Percentiles rank a stretch among this genome's conserved stretches.
These are phyloP conservation scores for Carduelis carduelis DNA, from an alignment of 2,797 vertebrate genomes.

Conservation along the genomic window DNA sequence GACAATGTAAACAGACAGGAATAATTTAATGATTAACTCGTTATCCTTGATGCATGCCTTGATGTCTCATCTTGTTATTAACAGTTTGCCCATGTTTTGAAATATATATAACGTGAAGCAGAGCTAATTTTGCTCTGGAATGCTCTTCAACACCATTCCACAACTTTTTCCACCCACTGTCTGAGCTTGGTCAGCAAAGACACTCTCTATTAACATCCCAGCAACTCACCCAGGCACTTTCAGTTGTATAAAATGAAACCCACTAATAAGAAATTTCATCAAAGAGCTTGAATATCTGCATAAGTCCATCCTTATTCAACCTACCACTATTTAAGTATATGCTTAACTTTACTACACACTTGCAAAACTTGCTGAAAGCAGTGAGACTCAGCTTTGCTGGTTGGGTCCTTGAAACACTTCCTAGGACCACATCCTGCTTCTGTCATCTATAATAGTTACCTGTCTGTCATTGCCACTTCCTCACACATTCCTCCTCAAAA, in stretches of 20 bases:
- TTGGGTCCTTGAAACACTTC: neutral
- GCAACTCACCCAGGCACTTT: neutral
- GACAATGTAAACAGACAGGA: conserved; percentile 64
- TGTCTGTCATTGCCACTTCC: neutral
- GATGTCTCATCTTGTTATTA: conserved; percentile 65
- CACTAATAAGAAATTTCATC: conserved; percentile 31
- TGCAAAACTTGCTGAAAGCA: neutral
- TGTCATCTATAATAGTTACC: neutral
- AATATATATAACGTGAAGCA: conserved; percentile 47
- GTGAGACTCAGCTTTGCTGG: neutral
- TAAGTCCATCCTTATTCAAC: neutral
- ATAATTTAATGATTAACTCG: conserved; percentile 66
- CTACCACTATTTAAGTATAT: neutral
- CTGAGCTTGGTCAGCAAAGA: conserved; percentile 36
- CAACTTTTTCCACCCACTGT: conserved; percentile 40
- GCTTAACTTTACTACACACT: neutral
- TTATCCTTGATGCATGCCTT: conserved; percentile 59
- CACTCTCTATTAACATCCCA: conserved; percentile 5
- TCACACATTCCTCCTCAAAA: neutral
- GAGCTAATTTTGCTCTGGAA: conserved; percentile 56
- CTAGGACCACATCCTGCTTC: neutral
- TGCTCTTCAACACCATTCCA: conserved; percentile 48
- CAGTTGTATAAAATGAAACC: neutral
- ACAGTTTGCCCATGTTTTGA: conserved; percentile 53
- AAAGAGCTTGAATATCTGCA: conserved; percentile 12